phyloP scores from a whole-genome alignment of 2,113 vertebrate genomes.

The Clarias magur region DNA sequence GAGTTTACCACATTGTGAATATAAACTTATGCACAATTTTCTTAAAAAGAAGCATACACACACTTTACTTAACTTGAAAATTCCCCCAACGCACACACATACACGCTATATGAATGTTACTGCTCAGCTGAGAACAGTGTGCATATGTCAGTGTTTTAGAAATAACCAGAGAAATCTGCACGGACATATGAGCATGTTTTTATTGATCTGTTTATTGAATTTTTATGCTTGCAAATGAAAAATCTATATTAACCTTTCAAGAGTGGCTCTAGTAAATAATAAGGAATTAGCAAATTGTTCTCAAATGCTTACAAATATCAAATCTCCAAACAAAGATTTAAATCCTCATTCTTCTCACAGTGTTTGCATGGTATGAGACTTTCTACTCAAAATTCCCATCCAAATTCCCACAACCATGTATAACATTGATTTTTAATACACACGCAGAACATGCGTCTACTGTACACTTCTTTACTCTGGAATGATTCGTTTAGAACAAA shows the following conservation, averaged over 20 bases:
- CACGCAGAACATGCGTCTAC: background rate
- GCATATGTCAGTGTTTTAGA: background rate
- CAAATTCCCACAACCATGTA: background rate
- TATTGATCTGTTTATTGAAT: background rate
- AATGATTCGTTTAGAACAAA: background rate
- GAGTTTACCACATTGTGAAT: background rate
- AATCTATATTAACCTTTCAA: background rate
- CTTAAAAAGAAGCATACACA: background rate
- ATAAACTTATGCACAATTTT: background rate
- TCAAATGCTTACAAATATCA: background rate
- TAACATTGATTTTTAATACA: background rate
- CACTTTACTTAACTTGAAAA: background rate
- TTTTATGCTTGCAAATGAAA: background rate
- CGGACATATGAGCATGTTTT: background rate
- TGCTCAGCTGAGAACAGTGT: background rate
- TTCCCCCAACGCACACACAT: background rate
- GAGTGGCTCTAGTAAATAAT: background rate
- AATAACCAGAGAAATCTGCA: background rate
- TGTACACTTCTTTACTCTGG: background rate
- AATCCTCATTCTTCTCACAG: background rate
- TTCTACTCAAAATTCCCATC: background rate
- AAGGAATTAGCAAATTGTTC: background rate
- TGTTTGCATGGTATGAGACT: background rate
- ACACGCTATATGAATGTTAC: background rate
- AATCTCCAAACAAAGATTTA: background rate